Percentiles rank a stretch among this genome's conserved stretches.
Evolutionary conservation across 2,888 invertebrate genomes (phyloP).

Genomic region (Epinotia bilunana): DNA sequence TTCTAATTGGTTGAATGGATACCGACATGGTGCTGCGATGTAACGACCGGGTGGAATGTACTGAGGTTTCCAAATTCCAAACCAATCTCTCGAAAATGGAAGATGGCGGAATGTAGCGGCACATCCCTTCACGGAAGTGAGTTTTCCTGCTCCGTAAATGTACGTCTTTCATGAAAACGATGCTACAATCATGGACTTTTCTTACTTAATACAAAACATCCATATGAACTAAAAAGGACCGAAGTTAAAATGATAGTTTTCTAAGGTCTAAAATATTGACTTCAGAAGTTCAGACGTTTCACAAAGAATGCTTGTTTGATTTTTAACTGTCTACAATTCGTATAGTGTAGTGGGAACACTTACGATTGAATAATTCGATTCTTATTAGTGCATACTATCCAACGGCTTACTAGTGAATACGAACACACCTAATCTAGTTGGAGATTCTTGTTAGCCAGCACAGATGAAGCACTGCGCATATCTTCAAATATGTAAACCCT

Average conservation of each 20-base stretch:
- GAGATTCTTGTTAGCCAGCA: neutral
- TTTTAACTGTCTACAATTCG: no score
- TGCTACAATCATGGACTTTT: neutral
- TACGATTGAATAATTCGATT: no score
- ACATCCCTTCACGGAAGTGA: neutral
- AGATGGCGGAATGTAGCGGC: neutral
- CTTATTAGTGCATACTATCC: no score
- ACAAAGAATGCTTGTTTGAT: no score
- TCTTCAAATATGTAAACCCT: slow-evolving; percentile 11
- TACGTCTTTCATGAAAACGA: neutral
- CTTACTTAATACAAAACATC: no score
- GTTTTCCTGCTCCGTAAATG: neutral
- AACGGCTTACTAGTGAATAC: neutral
- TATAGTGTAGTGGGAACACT: no score
- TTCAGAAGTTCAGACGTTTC: no score
- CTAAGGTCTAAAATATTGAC: no score
- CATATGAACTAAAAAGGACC: neutral
- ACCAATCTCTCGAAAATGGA: slow-evolving; percentile 8
- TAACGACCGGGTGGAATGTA: slow-evolving; percentile 2
- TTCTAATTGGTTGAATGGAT: no score
- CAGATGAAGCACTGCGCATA: neutral
- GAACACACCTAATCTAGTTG: neutral
- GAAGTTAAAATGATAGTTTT: no score
- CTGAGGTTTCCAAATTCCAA: slow-evolving; percentile 6
- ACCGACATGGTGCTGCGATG: neutral